A percentile compares a stretch with the other conserved stretches of the same genome.
Conservation (phyloP, 2,797 vertebrate species). For the Podargus strigoides region DNA sequence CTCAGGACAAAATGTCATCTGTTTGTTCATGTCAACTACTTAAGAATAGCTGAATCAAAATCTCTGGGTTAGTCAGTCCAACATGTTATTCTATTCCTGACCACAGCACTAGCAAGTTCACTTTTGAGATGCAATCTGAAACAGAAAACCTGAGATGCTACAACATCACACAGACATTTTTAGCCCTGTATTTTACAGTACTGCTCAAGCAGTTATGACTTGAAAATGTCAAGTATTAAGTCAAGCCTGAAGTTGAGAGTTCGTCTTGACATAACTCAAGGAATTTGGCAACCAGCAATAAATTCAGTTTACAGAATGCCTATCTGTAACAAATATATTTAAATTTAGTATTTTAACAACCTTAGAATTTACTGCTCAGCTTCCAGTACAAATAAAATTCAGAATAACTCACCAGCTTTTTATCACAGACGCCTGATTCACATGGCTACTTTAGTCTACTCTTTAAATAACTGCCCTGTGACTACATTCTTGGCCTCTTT, state of each 20-base stretch:
- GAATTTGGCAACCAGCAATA: not conserved
- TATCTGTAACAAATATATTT: not conserved
- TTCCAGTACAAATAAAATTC: not conserved
- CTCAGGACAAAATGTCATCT: not conserved
- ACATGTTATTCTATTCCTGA: constrained; percentile 22
- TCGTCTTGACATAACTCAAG: not conserved
- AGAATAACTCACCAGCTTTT: not conserved
- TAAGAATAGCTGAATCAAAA: not conserved
- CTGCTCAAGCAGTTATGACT: not conserved
- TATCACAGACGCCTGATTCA: not conserved
- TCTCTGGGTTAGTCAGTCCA: constrained; percentile 7
- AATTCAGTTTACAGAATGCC: not conserved
- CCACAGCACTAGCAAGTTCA: not conserved
- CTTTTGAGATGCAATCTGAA: not conserved
- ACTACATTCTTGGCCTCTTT: not conserved
- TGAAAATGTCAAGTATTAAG: not conserved
- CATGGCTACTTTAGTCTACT: not conserved
- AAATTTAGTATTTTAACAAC: not conserved
- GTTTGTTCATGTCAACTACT: not conserved
- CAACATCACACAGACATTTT: not conserved
- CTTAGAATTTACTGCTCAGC: not conserved
- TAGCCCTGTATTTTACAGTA: not conserved
- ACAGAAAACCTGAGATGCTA: not conserved
- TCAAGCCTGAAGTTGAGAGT: not conserved
- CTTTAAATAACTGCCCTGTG: not conserved